Conservation (phyloP, 1,140 invertebrate species). For the Diuraphis noxia region DNA sequence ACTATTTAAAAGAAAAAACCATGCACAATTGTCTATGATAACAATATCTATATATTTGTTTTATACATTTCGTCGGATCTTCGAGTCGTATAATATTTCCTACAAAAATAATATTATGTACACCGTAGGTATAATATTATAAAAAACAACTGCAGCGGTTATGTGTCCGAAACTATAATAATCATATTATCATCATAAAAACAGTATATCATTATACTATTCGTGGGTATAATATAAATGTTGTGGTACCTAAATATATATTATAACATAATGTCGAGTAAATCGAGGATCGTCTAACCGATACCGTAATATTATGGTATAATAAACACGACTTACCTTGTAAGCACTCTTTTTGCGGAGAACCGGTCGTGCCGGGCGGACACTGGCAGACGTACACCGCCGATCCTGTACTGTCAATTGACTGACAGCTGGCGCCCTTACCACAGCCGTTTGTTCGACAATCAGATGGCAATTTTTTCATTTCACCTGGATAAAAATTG, state of each 20-base stretch:
- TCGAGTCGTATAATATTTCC: background rate
- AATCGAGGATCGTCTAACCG: background rate
- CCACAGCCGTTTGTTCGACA: constrained; percentile 82
- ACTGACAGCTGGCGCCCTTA: constrained; percentile 78
- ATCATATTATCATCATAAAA: background rate
- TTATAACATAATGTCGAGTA: background rate
- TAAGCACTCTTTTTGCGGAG: constrained; percentile 73
- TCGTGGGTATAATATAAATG: background rate
- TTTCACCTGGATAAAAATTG: constrained; percentile 65
- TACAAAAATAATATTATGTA: constrained; percentile 3
- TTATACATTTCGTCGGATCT: background rate
- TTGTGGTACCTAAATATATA: background rate
- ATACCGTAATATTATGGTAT: background rate
- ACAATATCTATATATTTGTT: constrained; percentile 14
- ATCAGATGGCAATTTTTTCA: constrained; percentile 70
- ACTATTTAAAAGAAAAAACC: constrained; percentile 8
- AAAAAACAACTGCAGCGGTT: background rate
- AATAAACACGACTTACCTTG: constrained; percentile 71
- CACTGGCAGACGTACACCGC: constrained; percentile 74
- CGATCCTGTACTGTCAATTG: constrained; percentile 59
- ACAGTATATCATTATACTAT: background rate
- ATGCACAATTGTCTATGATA: constrained; percentile 14
- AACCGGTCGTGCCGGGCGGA: constrained; percentile 72
- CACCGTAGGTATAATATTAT: background rate
- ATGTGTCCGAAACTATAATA: background rate